Base-by-base conservation (phyloP, 2,888 invertebrate genomes). In the Masnerella sp. region DNA sequence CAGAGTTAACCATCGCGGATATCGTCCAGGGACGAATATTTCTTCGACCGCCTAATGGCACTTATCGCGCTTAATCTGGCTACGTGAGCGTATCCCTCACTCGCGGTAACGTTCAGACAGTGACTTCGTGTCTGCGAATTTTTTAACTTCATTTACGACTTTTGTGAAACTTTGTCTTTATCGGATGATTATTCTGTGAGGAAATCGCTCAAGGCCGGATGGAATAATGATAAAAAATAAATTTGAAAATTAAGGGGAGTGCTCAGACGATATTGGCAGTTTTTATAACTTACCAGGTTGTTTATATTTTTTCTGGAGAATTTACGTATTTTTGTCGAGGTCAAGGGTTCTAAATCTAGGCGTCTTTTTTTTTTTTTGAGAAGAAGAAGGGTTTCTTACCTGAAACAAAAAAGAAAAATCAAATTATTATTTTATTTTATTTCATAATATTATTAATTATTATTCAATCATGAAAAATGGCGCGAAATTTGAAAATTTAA, bases 31-130 rank as follows among this genome's bases (percentile, higher is more conserved):
- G 54, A 45, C 52, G 65, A 47, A 47, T 59, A 65, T 71, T 42
- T 59, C 47, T 61, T 65, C 34, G 12, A 22, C 40, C 45, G 25
- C 45, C 54, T 65, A 61, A 62, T 62, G 42, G 61, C 62, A 59
- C 59, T 72, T 65, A 72, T 71, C 64, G 51, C 11, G 36, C 7
- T 47, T 70, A 51, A 70, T 69, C 68, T 49, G n/a, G 49, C 28
- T 64, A 71, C 56, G 64, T 58, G 70, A 56, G 59, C 56, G 30
- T 38, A 56, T 54, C 34, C 40, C 11, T 47, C 42, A 49, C 59
- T 64, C 43, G 52, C 36, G 52, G 70, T 40, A 42, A 51, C 40
- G 40, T 51, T 58, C 18, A 64, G 40, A 15, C 42, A 54, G 54
- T 36, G 28, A 36, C 28, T 45, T 45, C 45, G 65, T 45, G 65